A percentile compares a stretch with the other conserved stretches of the same genome.
Conservation (phyloP, 2,888 invertebrate species). For the Brachypalpus laphriformis region DNA sequence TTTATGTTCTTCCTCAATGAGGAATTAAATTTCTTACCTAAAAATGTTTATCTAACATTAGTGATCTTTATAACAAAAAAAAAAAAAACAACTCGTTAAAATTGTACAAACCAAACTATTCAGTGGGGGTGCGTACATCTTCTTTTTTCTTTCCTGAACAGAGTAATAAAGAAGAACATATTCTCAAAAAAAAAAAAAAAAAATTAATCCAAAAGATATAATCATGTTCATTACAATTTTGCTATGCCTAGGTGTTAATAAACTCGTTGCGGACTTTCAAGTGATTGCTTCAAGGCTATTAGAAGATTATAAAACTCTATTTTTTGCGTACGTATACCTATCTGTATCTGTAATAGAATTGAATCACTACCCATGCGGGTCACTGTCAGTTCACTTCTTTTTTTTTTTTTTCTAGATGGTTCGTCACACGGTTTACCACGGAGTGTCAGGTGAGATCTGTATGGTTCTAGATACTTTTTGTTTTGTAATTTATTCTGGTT, state of each 20-base stretch:
- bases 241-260: conserved; percentile 55
- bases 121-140: neutral
- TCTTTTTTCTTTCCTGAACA: neutral
- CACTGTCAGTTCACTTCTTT: conserved; percentile 26
- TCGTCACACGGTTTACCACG: conserved; percentile 42
- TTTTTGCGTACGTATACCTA: neutral
- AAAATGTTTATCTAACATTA: conserved; percentile 7
- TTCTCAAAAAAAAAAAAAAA: neutral
- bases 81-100: neutral
- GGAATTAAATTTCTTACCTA: neutral
- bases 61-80: neutral
- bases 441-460: conserved; percentile 10
- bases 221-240: neutral
- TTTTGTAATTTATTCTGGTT: neutral
- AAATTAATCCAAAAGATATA: neutral
- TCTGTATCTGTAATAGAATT: conserved; percentile 30
- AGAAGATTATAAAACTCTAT: conserved; percentile 40
- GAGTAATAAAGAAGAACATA: conserved; percentile 4
- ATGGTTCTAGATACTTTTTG: conserved; percentile 1
- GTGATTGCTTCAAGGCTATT: conserved; percentile 67
- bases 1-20: neutral
- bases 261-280: conserved; percentile 54
- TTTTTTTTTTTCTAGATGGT: conserved; percentile 1
- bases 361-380: conserved; percentile 11
- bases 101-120: neutral